Base-by-base conservation (phyloP, 2,888 invertebrate species). In the Congeria kusceri region DNA sequence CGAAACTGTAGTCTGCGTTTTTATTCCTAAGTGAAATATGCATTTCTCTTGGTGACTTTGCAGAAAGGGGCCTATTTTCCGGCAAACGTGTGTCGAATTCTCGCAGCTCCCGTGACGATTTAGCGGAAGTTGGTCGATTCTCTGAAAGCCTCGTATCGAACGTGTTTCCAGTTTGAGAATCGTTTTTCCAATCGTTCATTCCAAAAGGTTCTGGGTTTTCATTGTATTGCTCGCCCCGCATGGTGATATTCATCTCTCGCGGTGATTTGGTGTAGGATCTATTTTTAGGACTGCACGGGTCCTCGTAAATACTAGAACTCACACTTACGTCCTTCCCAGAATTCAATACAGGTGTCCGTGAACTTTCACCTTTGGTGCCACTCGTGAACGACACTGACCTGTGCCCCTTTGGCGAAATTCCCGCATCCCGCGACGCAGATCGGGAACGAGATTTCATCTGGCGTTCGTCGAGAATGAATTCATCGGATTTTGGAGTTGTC, bases 401-500 rank as follows among this genome's bases (percentile, higher is more conserved):
- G 57, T 77, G 80, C 68, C 80, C 71, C 66, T 81, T 77, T 39
- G 79, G 78, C 23, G 83, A 83, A 62, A 83, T 83, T 59, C 83
- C 83, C 62, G 83, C 83, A 73, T 80, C 78, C 58, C 76, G 64
- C 15, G 77, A 73, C 23, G 73, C 46, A 46, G 83, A 78, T 56
- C 77, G 28, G 58, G 81, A 61, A 59, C 69, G 56, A 63, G 80
- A 59, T 57, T 77, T 69, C 49, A 62, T 57, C 25, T 58, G 74
- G 32, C 66, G 70, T 13, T 78, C 78, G 27, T 82, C 82, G 5
- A 81, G 80, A 57, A 68, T 66, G 62, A 67, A 85, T 56, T 81
- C 84, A 57, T 71, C 84, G 27, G 83, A 80, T 59, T 72, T 78
- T 2, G 89, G 87, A 3, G 89, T 87, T 15, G 82, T 69, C 44